Evolutionary conservation across 2,113 vertebrate species (phyloP).

Genomic region (Penelope pileata): DNA sequence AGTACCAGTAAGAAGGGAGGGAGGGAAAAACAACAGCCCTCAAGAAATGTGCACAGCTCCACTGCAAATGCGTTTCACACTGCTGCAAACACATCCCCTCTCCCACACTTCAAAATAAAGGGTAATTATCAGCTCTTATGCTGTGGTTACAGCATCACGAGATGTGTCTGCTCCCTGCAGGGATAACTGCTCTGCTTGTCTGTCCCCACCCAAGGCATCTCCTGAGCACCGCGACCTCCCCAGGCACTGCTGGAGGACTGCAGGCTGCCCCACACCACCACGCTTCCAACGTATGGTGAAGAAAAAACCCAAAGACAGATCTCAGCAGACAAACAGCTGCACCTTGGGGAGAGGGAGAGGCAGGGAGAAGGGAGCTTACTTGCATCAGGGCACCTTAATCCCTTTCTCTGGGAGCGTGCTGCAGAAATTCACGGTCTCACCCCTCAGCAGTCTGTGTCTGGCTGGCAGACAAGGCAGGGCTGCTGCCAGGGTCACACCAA

Average conservation of each 20-base stretch:
- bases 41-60: background rate
- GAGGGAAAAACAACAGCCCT: background rate
- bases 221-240: background rate
- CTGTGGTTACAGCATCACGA: rapidly evolving
- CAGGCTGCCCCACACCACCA: rapidly evolving
- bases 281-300: background rate
- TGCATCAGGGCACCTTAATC: background rate
- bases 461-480: background rate
- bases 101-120: background rate
- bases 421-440: background rate
- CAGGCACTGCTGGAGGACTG: background rate
- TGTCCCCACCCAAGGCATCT: background rate
- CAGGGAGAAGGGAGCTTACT: background rate
- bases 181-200: rapidly evolving
- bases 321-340: background rate
- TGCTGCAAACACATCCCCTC: background rate
- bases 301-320: background rate
- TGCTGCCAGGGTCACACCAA: background rate
- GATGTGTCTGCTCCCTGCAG: background rate
- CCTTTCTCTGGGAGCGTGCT: background rate
- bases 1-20: rapidly evolving
- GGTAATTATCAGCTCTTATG: background rate
- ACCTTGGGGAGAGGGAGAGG: background rate
- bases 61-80: background rate
- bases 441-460: background rate